Percentiles rank a stretch among this genome's conserved stretches.
Conservation (phyloP, 2,888 invertebrate genomes). For the Orchestes rusci region DNA sequence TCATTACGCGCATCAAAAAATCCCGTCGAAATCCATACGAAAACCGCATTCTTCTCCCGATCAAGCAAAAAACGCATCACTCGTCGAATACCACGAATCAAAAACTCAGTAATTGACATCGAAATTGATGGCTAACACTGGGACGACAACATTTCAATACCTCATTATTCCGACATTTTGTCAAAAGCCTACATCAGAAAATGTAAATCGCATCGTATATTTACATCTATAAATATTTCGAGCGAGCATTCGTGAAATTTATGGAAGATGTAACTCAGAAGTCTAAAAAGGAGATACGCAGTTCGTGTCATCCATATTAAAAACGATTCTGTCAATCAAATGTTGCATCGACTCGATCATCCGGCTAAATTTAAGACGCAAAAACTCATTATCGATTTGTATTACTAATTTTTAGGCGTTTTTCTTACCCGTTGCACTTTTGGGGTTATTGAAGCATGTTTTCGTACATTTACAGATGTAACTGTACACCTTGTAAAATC, state of each 20-base stretch:
- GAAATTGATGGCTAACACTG: conserved; percentile 25
- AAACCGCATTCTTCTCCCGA: conserved; percentile 15
- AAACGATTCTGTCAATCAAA: conserved; percentile 37
- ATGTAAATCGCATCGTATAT: conserved; percentile 30
- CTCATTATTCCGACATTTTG: conserved; percentile 25
- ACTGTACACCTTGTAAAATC: too few species aligned
- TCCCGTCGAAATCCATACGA: too few species aligned
- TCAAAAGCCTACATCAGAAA: conserved; percentile 26
- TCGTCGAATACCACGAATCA: conserved; percentile 18
- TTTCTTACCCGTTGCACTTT: too few species aligned
- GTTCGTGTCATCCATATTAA: conserved; percentile 34
- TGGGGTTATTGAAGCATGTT: too few species aligned
- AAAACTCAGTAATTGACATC: conserved; percentile 24
- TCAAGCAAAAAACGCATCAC: conserved; percentile 15
- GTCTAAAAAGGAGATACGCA: conserved; percentile 32
- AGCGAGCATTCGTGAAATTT: conserved; percentile 35
- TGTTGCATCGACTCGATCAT: conserved; percentile 35
- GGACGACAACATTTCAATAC: conserved; percentile 27
- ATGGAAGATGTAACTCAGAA: conserved; percentile 30
- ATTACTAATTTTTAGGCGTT: conserved; percentile 34
- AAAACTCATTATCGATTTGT: conserved; percentile 37
- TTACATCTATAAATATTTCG: conserved; percentile 37
- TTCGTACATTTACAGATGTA: too few species aligned
- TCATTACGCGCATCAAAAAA: too few species aligned
- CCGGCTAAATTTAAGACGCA: conserved; percentile 37